Evolutionary conservation across 2,797 vertebrate species (phyloP).

Genomic region (Prionace glauca): DNA sequence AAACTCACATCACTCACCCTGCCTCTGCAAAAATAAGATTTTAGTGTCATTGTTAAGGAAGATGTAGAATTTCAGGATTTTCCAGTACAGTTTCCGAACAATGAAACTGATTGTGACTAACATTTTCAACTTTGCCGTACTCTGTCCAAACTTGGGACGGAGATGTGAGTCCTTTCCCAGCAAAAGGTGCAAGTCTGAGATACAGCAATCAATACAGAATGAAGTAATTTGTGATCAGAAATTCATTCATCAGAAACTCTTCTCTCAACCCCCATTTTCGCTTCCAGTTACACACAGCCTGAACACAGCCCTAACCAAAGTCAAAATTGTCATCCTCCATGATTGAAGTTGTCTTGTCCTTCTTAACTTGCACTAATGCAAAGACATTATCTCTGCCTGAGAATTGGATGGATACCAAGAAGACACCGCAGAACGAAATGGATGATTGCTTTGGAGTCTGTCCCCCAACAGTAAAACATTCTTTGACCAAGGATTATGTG

Average conservation of each 20-base stretch:
- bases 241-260: background rate
- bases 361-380: background rate
- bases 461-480: background rate
- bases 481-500: background rate
- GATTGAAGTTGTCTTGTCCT: too few species aligned
- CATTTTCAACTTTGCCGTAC: background rate
- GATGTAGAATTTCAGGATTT: background rate
- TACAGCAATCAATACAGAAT: background rate
- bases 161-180: background rate
- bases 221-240: background rate
- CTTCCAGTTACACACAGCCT: background rate
- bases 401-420: background rate
- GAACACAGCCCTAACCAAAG: background rate
- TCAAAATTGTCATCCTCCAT: background rate
- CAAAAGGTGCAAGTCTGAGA: background rate
- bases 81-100: background rate
- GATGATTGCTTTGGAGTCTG: background rate
- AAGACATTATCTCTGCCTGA: background rate
- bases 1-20: background rate
- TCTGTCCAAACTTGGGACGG: background rate
- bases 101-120: background rate
- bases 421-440: background rate
- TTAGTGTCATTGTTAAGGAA: background rate
- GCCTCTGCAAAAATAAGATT: background rate
- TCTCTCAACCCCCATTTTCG: background rate